These are phyloP conservation scores for Leptocoma aspasia DNA, from an alignment of 2,113 vertebrate species.

Conservation along the genomic window DNA sequence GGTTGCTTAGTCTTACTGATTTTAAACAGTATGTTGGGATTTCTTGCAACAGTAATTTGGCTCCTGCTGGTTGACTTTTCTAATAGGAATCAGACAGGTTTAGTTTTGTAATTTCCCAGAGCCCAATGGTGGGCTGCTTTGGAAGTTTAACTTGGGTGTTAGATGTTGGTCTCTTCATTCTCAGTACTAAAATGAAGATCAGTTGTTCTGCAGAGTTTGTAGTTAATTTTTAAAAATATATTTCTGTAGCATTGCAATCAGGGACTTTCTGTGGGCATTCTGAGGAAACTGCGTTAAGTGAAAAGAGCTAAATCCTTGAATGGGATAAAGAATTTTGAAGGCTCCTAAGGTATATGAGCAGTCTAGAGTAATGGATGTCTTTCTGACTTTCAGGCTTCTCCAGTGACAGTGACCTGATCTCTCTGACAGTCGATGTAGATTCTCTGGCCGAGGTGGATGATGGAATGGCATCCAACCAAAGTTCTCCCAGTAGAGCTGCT, in stretches of 20 bases:
- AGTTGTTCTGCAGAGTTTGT: background rate
- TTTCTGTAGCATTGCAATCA: background rate
- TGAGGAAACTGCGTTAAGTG: background rate
- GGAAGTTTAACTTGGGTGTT: background rate
- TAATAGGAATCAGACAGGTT: background rate
- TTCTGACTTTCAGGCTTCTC: slow-evolving; percentile 78
- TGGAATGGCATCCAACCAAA: slow-evolving; percentile 95
- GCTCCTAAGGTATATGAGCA: background rate
- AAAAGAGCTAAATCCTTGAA: background rate
- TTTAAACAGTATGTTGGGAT: background rate
- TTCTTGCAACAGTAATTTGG: background rate
- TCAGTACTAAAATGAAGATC: background rate
- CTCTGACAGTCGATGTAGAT: slow-evolving; percentile 85
- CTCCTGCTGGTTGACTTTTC: background rate
- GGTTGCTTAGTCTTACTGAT: background rate
- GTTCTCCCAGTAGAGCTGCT: slow-evolving; percentile 84
- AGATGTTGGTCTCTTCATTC: background rate
- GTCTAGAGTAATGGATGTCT: background rate
- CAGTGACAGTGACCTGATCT: slow-evolving; percentile 89
- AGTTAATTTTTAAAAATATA: background rate
- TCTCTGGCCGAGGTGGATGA: slow-evolving; percentile 88
- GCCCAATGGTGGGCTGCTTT: background rate
- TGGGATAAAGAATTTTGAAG: background rate
- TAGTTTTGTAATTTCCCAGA: background rate
- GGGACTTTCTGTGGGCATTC: background rate